A percentile compares a stretch with the other conserved stretches of the same genome.
Conservation (phyloP, 2,797 vertebrate genomes). For the Macroramphosus scolopax region DNA sequence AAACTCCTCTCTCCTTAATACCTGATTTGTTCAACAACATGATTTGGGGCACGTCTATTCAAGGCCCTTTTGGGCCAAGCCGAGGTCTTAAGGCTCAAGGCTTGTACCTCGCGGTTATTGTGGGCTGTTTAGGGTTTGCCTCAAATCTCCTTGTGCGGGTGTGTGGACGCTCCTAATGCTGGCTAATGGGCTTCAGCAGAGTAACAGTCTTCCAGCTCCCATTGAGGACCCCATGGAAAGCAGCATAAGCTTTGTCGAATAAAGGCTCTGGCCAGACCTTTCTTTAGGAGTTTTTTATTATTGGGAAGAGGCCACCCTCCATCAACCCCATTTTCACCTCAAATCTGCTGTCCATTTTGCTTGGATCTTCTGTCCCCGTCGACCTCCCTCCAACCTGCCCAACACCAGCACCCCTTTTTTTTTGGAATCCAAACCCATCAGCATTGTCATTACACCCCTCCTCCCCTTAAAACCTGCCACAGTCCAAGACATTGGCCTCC, state of each 20-base stretch:
- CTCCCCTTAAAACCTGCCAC: conserved; percentile 61
- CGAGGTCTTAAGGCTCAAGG: conserved; percentile 83
- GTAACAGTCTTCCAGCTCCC: conserved; percentile 70
- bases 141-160: conserved; percentile 95
- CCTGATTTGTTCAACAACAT: conserved; percentile 99
- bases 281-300: conserved; percentile 75
- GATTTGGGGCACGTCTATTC: conserved; percentile 99
- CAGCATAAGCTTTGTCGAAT: conserved; percentile 75
- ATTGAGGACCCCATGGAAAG: conserved; percentile 79
- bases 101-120: conserved; percentile 83
- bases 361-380: conserved; percentile 61
- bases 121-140: conserved; percentile 87
- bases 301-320: conserved; percentile 74
- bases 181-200: conserved; percentile 89
- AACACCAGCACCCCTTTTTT: conserved; percentile 58
- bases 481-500: conserved; percentile 68
- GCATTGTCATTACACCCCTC: conserved; percentile 62
- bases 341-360: conserved; percentile 75
- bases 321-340: conserved; percentile 72
- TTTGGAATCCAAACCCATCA: conserved; percentile 58
- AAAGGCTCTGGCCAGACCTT: conserved; percentile 75
- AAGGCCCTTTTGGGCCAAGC: conserved; percentile 89
- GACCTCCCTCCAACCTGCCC: conserved; percentile 62
- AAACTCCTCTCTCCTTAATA: conserved; percentile 97
- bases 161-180: conserved; percentile 85